Evolutionary conservation across 2,113 vertebrate species (phyloP).

Genomic region (Zosterops hypoxanthus): DNA sequence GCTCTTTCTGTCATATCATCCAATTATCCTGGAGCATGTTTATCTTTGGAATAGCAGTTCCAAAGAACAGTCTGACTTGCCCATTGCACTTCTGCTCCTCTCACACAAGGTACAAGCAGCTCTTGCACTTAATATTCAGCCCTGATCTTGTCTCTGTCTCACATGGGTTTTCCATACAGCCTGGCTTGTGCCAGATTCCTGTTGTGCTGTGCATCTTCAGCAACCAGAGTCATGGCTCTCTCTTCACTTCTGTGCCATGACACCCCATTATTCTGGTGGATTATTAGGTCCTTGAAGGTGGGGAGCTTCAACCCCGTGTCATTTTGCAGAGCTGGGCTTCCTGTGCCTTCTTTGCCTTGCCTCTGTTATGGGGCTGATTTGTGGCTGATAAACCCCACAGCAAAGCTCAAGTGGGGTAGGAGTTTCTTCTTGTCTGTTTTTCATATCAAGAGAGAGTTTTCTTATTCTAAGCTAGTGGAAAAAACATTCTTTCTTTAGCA

Average conservation of each 20-base stretch:
- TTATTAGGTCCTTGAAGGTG: conserved; percentile 8
- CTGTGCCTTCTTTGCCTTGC: conserved; percentile 59
- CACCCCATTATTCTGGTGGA: neutral
- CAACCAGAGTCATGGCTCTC: neutral
- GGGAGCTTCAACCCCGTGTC: conserved; percentile 18
- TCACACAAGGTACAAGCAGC: neutral
- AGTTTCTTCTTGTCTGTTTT: neutral
- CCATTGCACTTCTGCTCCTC: neutral
- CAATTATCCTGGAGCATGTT: neutral
- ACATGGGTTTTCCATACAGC: neutral
- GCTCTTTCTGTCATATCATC: neutral
- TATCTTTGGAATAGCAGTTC: neutral
- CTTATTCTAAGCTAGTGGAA: neutral
- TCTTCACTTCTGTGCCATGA: neutral
- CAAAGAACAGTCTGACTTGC: neutral
- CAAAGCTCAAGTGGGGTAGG: neutral
- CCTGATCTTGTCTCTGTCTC: neutral
- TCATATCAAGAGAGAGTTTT: neutral
- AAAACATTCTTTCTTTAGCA: neutral
- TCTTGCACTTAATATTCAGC: neutral
- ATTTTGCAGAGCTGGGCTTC: conserved; percentile 66
- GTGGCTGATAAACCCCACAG: conserved; percentile 51
- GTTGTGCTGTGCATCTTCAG: neutral
- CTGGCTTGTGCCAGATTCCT: neutral
- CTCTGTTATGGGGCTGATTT: conserved; percentile 39